Evolutionary conservation across 2,797 vertebrate genomes (phyloP), one percentile per base, ranked within the genome.

Genomic region (Astyanax mexicanus): DNA sequence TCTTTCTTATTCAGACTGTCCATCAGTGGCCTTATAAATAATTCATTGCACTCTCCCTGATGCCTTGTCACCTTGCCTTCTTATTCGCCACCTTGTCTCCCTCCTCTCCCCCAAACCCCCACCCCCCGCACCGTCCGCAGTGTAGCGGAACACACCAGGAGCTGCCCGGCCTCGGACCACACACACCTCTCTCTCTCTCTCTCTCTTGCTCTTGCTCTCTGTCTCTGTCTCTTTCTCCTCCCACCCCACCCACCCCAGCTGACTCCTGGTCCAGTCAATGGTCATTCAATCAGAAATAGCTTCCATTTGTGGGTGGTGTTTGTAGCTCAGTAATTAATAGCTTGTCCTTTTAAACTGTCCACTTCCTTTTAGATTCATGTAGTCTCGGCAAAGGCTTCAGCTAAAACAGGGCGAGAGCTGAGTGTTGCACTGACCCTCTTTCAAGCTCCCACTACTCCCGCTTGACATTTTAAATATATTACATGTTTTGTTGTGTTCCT

Each of bases 11-110:
- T 89, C 83, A 89, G 89, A 85, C 91, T 93, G 91, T 82, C 93
- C 92, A 92, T 94, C 93, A 94, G 90, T 90, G 89, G 89, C 89
- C 90, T 93, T 84, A 93, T 94, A 92, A 94, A 94, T 94, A 89
- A 94, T 94, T 94, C 92, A 94, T 94, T 90, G 82, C 84, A 88
- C 89, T 91, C 88, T 93, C 92, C 90, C 92, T 75, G 78, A 92
- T 92, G 93, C 87, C 91, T 90, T 92, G 92, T 93, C 93, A 93
- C 92, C 93, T 93, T 92, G 89, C 89, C 90, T 89, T 90, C 87
- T 84, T 86, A 83, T 89, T 90, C 80, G 78, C 87, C 88, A 75
- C 84, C 90, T 93, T 89, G 87, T 88, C 90, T 85, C 86, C 88
- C 83, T 79, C 79, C 86, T 80, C 75, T 78, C 77, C n/a, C n/a